A percentile compares a stretch with the other conserved stretches of the same genome.
phyloP scores from a whole-genome alignment of 2,888 invertebrate genomes.

The Copidosoma aretas region DNA sequence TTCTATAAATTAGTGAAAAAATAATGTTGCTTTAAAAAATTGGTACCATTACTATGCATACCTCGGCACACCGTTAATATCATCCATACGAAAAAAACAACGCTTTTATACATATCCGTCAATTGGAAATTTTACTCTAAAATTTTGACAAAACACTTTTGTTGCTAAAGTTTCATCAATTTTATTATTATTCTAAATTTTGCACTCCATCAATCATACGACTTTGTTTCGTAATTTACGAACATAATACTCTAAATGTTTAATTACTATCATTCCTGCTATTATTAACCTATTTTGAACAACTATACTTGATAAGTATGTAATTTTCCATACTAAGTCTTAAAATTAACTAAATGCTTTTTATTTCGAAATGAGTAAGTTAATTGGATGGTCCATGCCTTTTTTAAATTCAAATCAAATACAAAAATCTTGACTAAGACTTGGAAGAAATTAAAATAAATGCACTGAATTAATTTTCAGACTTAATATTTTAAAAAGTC shows the following conservation, averaged over 20 bases:
- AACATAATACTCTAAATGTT: conserved; percentile 25
- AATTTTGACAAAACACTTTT: conserved; percentile 19
- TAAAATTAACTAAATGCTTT: conserved; percentile 12
- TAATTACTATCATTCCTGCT: conserved; percentile 22
- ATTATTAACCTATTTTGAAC: conserved; percentile 17
- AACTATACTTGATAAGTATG: conserved; percentile 35
- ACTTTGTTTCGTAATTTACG: conserved; percentile 19
- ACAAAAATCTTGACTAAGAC: too few species aligned
- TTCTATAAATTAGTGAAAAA: conserved; percentile 60
- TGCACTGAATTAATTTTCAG: conserved; percentile 12
- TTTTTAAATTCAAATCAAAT: too few species aligned
- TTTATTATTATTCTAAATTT: conserved; percentile 7
- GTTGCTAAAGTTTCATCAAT: conserved; percentile 7
- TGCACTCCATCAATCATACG: conserved; percentile 15
- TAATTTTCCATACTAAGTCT: conserved; percentile 25
- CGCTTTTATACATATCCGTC: conserved; percentile 10
- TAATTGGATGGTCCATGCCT: too few species aligned
- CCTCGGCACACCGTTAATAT: conserved; percentile 19
- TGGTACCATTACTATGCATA: conserved; percentile 27
- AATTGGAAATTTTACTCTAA: conserved; percentile 20
- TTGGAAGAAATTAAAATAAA: conserved; percentile 22
- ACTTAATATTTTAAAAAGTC: too few species aligned
- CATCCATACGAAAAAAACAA: conserved; percentile 27
- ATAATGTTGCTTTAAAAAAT: conserved; percentile 58
- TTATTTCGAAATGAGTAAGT: too few species aligned